Conservation (phyloP, 2,113 vertebrate species). For the Crocuta crocuta region DNA sequence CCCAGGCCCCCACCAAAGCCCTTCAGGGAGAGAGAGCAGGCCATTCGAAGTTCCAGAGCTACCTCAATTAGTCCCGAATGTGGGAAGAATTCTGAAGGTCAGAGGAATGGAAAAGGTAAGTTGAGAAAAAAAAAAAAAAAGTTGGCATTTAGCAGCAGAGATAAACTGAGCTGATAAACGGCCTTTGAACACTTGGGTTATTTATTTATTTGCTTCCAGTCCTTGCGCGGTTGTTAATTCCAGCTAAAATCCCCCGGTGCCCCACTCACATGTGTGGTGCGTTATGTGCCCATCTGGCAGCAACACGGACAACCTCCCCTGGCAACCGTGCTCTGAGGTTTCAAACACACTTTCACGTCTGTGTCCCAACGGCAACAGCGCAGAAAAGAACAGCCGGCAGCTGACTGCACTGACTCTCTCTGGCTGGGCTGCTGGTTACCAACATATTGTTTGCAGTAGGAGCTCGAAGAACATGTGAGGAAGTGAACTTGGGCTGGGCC, state of each 20-base stretch:
- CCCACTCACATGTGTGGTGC: constrained; percentile 82
- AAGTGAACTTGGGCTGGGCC: constrained; percentile 4
- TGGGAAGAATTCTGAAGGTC: constrained; percentile 51
- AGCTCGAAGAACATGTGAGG: background rate
- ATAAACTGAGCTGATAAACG: constrained; percentile 79
- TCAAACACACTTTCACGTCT: constrained; percentile 80
- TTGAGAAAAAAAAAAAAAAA: constrained; percentile 58
- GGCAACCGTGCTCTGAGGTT: constrained; percentile 68
- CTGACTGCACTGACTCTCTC: background rate
- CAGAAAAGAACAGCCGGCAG: background rate
- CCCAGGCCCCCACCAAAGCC: background rate
- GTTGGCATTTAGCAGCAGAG: constrained; percentile 56
- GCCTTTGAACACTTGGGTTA: constrained; percentile 75
- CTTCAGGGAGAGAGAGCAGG: background rate
- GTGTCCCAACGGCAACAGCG: constrained; percentile 74
- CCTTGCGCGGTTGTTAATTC: constrained; percentile 75
- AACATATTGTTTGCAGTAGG: background rate
- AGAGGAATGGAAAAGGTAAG: constrained; percentile 73
- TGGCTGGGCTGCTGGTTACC: background rate
- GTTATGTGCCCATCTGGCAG: constrained; percentile 85
- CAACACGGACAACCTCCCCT: constrained; percentile 79
- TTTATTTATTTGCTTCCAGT: constrained; percentile 78
- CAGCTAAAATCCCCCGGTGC: constrained; percentile 73
- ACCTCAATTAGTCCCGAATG: constrained; percentile 29
- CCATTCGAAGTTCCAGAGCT: background rate